Percentiles rank a stretch among this genome's conserved stretches.
These are phyloP conservation scores for Neofelis nebulosa DNA, from an alignment of 2,113 vertebrate genomes.

Conservation along the genomic window DNA sequence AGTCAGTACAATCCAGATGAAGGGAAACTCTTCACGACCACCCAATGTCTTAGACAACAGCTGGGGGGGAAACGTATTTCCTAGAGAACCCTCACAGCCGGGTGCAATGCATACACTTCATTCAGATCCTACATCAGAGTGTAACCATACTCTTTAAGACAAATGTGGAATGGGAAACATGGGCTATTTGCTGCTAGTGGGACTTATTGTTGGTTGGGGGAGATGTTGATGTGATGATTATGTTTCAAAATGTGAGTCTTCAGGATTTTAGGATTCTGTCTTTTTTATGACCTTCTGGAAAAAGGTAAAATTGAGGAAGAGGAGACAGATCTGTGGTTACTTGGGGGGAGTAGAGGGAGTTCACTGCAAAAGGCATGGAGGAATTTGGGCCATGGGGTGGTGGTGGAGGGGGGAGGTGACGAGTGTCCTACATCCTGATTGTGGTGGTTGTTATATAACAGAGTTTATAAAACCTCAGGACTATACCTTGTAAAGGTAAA, in stretches of 20 bases:
- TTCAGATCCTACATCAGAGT: neutral
- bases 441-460: neutral
- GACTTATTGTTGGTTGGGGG: neutral
- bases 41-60: neutral
- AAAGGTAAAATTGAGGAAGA: neutral
- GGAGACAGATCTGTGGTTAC: neutral
- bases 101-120: neutral
- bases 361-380: neutral
- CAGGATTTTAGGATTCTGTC: neutral
- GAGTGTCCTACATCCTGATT: neutral
- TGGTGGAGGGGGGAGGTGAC: neutral
- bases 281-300: neutral
- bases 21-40: neutral
- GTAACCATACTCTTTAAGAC: neutral
- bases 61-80: neutral
- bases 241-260: neutral
- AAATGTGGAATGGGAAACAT: neutral
- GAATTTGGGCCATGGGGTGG: neutral
- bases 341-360: neutral
- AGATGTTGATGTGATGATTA: neutral
- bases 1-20: neutral
- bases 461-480: neutral
- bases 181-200: neutral
- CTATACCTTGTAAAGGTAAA: neutral
- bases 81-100: neutral